These are phyloP conservation scores for Drosophila setifemur DNA, from an alignment of 1,140 invertebrate species.

Conservation along the genomic window DNA sequence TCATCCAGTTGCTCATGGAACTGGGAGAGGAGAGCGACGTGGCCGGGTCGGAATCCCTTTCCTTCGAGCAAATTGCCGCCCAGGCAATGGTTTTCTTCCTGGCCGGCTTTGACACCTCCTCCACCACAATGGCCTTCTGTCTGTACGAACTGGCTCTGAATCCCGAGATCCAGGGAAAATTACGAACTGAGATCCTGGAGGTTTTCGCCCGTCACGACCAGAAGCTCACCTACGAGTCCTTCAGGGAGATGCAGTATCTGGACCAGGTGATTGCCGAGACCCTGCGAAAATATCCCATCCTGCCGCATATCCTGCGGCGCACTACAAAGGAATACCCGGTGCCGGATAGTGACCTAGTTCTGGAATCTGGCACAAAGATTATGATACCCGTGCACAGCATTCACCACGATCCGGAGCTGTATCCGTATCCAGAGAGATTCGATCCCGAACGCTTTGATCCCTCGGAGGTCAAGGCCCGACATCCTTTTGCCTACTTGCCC, in stretches of 20 bases:
- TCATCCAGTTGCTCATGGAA: conserved; percentile 84
- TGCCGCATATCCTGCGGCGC: conserved; percentile 56
- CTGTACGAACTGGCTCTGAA: conserved; percentile 85
- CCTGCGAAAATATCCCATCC: conserved; percentile 83
- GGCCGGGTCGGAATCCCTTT: conserved; percentile 44
- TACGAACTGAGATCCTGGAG: conserved; percentile 84
- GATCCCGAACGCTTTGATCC: conserved; percentile 87
- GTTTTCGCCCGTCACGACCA: conserved; percentile 82
- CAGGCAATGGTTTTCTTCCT: conserved; percentile 83
- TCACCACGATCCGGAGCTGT: conserved; percentile 86
- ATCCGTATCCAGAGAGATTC: conserved; percentile 86
- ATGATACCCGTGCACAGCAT: conserved; percentile 84
- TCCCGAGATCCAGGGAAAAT: conserved; percentile 85
- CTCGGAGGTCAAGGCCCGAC: conserved; percentile 82
- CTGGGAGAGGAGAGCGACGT: conserved; percentile 80
- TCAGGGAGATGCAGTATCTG: conserved; percentile 84
- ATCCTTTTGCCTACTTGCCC: conserved; percentile 84
- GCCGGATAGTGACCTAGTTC: conserved; percentile 42
- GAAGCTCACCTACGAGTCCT: conserved; percentile 84
- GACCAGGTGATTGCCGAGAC: conserved; percentile 83
- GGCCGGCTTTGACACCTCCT: conserved; percentile 87
- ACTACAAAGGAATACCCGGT: conserved; percentile 60
- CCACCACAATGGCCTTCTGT: conserved; percentile 84
- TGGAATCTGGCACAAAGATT: conserved; percentile 81
- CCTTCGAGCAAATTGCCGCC: conserved; percentile 70